A percentile compares a stretch with the other conserved stretches of the same genome.
Conservation (phyloP, 2,888 invertebrate species). For the Leistus spinibarbis region DNA sequence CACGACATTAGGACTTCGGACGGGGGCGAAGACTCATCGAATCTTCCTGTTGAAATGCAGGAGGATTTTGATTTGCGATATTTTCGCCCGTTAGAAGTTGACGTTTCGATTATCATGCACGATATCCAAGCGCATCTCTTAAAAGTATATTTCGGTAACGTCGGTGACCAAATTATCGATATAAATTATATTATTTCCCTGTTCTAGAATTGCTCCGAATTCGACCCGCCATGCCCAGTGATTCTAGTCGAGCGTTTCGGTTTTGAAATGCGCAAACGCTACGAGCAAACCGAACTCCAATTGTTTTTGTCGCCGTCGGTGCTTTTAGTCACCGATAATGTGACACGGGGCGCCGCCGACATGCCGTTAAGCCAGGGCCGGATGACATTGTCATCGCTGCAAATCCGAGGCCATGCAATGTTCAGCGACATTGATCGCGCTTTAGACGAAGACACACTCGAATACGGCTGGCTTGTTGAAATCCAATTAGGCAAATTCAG, state of each 20-base stretch:
- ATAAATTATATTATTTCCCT: too few relatives aligned
- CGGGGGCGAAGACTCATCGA: constrained; percentile 63
- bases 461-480: constrained; percentile 97
- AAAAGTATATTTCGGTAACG: constrained; percentile 60
- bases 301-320: constrained; percentile 87
- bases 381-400: constrained; percentile 81
- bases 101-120: constrained; percentile 91
- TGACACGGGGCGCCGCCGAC: constrained; percentile 70
- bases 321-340: constrained; percentile 76
- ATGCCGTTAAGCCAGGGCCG: constrained; percentile 83
- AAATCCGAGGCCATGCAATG: constrained; percentile 93
- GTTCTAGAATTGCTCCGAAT: constrained; percentile 79
- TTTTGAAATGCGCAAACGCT: constrained; percentile 96
- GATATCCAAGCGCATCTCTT: constrained; percentile 94
- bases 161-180: too few relatives aligned
- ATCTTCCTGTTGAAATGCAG: constrained; percentile 78
- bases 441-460: constrained; percentile 91
- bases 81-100: constrained; percentile 89
- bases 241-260: constrained; percentile 88
- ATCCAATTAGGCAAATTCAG: constrained; percentile 91
- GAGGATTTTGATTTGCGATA: constrained; percentile 82
- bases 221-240: constrained; percentile 90
- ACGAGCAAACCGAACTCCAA: constrained; percentile 90
- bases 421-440: constrained; percentile 92
- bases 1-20: constrained; percentile 54